Evolutionary conservation across 1,140 invertebrate species (phyloP).

Genomic region (Drosophila guanche): DNA sequence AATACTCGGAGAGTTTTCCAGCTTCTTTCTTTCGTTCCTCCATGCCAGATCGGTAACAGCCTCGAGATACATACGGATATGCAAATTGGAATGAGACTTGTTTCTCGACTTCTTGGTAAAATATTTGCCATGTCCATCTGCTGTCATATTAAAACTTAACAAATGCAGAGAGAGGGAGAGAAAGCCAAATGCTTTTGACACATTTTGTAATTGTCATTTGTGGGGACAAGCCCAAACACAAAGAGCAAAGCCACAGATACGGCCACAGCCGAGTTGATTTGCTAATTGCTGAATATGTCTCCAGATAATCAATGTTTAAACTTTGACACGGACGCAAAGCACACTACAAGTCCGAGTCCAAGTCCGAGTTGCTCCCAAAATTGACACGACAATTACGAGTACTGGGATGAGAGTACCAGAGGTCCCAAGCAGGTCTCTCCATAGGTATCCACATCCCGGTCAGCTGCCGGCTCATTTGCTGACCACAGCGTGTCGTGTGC

Average conservation of each 20-base stretch:
- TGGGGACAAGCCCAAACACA: constrained; percentile 6
- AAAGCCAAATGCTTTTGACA: constrained; percentile 66
- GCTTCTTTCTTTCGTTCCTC: constrained; percentile 2
- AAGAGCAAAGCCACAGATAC: constrained; percentile 30
- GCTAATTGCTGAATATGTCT: constrained; percentile 83
- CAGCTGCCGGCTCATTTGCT: constrained; percentile 71
- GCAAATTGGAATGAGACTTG: constrained; percentile 59
- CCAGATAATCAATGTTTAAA: constrained; percentile 83
- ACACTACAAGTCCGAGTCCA: constrained; percentile 29
- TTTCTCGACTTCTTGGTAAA: constrained; percentile 38
- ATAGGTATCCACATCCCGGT: constrained; percentile 6
- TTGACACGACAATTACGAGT: constrained; percentile 76
- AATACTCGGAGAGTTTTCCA: background rate
- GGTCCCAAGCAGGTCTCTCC: constrained; percentile 7
- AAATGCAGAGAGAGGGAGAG: constrained; percentile 29
- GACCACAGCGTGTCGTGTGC: constrained; percentile 79
- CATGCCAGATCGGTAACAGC: background rate
- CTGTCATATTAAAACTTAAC: constrained; percentile 79
- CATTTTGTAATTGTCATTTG: constrained; percentile 78
- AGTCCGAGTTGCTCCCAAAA: constrained; percentile 49
- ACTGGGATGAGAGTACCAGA: background rate
- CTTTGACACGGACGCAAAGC: constrained; percentile 64
- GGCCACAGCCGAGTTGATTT: constrained; percentile 80
- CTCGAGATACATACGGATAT: constrained; percentile 44
- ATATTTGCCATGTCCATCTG: constrained; percentile 62